Conservation (phyloP, 2,113 vertebrate genomes). For the Desmodus rotundus region DNA sequence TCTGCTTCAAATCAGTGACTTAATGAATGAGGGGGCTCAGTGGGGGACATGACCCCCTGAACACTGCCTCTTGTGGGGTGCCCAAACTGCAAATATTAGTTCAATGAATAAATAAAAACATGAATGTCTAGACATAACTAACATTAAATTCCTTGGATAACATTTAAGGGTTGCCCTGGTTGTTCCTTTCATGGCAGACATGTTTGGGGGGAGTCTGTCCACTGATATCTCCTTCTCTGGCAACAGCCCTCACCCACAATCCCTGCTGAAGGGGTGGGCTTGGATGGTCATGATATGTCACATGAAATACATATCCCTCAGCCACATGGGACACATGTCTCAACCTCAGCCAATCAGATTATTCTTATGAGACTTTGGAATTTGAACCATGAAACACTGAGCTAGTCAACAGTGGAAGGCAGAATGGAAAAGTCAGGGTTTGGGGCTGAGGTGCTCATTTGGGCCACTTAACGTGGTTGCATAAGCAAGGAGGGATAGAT, state of each 20-base stretch:
- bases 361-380: neutral
- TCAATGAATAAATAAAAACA: neutral
- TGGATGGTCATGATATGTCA: neutral
- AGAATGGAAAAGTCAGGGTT: neutral
- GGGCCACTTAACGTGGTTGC: neutral
- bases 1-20: neutral
- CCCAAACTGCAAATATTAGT: neutral
- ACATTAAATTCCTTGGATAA: no score
- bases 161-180: neutral
- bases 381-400: neutral
- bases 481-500: neutral
- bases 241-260: neutral
- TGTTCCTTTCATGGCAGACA: neutral
- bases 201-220: neutral
- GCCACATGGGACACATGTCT: neutral
- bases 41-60: fast-evolving
- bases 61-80: neutral
- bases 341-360: neutral
- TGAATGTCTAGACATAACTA: neutral
- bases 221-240: neutral
- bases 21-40: neutral
- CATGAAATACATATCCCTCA: neutral
- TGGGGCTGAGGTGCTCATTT: neutral
- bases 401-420: neutral
- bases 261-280: neutral